These are phyloP conservation scores for Perognathus longimembris DNA, from an alignment of 2,113 vertebrate species.

Conservation along the genomic window DNA sequence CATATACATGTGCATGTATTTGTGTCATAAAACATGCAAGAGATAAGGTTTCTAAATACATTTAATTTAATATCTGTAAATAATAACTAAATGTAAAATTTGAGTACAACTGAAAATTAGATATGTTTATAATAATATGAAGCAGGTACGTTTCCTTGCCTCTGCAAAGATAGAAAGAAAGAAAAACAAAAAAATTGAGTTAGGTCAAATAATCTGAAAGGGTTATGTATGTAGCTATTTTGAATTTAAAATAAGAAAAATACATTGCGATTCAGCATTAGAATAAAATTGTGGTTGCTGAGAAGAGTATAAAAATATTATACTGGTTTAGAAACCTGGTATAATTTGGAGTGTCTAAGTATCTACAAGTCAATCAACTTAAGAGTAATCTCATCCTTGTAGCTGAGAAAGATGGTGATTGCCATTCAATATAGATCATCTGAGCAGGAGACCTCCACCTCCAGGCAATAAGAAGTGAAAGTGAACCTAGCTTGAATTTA, in stretches of 20 bases:
- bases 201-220: slow-evolving; percentile 25
- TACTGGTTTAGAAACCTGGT: slow-evolving; percentile 23
- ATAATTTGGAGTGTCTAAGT: slow-evolving; percentile 55
- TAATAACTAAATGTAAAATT: slow-evolving; percentile 26
- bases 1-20: not conserved
- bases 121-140: slow-evolving; percentile 38
- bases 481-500: slow-evolving; percentile 38
- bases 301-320: slow-evolving; percentile 60
- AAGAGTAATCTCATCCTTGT: slow-evolving; percentile 45
- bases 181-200: not conserved
- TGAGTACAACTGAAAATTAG: slow-evolving; percentile 1
- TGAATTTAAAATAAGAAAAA: slow-evolving; percentile 18
- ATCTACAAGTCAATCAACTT: slow-evolving; percentile 37
- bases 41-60: not conserved
- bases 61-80: not conserved
- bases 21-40: not conserved
- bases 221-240: not conserved
- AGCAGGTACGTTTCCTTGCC: not conserved
- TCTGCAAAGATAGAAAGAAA: not conserved
- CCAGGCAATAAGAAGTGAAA: slow-evolving; percentile 55
- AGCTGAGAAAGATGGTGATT: slow-evolving; percentile 68
- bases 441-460: slow-evolving; percentile 10
- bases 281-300: not conserved
- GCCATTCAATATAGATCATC: slow-evolving; percentile 52
- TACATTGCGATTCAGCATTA: not conserved